Percentiles rank a stretch among this genome's conserved stretches.
phyloP scores from a whole-genome alignment of 2,888 invertebrate genomes.

The Eudemis profundana region DNA sequence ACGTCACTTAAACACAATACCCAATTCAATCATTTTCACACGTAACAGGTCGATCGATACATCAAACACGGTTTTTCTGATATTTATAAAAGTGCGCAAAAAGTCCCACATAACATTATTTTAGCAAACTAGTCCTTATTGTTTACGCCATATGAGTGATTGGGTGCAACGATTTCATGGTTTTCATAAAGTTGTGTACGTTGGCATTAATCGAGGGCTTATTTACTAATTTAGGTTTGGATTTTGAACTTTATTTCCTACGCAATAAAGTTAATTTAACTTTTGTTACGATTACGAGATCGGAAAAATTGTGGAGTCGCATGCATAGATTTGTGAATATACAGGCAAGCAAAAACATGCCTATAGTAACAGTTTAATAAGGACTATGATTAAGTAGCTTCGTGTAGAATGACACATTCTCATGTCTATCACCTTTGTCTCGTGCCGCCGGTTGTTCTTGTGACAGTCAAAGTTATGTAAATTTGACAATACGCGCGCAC shows the following conservation, averaged over 20 bases:
- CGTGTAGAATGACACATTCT: slow-evolving; percentile 3
- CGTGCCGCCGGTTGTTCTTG: slow-evolving; percentile 6
- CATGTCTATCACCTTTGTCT: slow-evolving; percentile 25
- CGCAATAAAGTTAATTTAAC: background rate
- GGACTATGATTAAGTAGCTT: background rate
- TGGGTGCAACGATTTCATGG: background rate
- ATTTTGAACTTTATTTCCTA: background rate
- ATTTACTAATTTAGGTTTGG: background rate
- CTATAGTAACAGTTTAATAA: background rate
- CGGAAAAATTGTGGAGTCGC: background rate
- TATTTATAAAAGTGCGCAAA: slow-evolving; percentile 19
- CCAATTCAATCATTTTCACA: slow-evolving; percentile 38
- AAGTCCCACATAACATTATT: background rate
- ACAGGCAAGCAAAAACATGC: background rate
- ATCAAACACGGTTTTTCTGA: slow-evolving; percentile 23
- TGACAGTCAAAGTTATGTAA: slow-evolving; percentile 23
- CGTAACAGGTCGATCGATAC: slow-evolving; percentile 33
- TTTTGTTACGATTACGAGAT: background rate
- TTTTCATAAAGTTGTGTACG: background rate
- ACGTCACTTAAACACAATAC: slow-evolving; percentile 19
- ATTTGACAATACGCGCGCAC: slow-evolving; percentile 9
- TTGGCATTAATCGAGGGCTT: background rate
- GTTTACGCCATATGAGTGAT: background rate
- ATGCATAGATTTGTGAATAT: background rate
- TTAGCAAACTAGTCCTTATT: background rate